Evolutionary conservation across 2,888 invertebrate species (phyloP).

Genomic region (Plebejus anna): DNA sequence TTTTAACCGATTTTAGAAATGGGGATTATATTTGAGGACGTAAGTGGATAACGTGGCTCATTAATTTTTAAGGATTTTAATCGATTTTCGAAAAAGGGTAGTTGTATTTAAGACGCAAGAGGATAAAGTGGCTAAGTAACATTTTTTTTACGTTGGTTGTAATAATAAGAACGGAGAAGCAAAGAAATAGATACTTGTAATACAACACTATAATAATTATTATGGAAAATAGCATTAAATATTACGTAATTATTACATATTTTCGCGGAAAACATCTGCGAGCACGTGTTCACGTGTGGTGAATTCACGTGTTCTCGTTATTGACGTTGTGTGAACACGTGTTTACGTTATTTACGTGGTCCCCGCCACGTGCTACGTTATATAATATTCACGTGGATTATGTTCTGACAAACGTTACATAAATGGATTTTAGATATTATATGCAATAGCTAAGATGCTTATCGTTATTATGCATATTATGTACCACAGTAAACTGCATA

Average conservation of each 20-base stretch:
- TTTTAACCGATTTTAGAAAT: neutral
- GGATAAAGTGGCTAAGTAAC: no score
- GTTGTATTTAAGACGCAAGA: no score
- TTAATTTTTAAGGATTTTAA: no score
- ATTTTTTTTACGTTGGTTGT: no score
- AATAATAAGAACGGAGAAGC: no score
- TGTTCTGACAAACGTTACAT: neutral
- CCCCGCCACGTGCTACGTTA: constrained; percentile 1
- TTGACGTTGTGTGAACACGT: constrained; percentile 11
- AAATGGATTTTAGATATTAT: neutral
- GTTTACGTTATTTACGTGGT: constrained; percentile 16
- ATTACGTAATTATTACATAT: neutral
- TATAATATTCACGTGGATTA: neutral
- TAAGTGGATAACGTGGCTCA: no score
- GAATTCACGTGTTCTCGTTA: neutral
- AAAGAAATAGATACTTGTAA: no score
- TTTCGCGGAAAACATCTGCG: neutral
- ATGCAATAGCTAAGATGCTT: neutral
- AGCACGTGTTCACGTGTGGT: constrained; percentile 5
- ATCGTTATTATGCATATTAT: neutral
- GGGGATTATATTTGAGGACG: no score
- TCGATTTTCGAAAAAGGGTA: no score
- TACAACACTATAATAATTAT: no score
- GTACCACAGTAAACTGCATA: neutral
- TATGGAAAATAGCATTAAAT: no score